Conservation (phyloP, 2,113 vertebrate genomes). For the Sturnira hondurensis region DNA sequence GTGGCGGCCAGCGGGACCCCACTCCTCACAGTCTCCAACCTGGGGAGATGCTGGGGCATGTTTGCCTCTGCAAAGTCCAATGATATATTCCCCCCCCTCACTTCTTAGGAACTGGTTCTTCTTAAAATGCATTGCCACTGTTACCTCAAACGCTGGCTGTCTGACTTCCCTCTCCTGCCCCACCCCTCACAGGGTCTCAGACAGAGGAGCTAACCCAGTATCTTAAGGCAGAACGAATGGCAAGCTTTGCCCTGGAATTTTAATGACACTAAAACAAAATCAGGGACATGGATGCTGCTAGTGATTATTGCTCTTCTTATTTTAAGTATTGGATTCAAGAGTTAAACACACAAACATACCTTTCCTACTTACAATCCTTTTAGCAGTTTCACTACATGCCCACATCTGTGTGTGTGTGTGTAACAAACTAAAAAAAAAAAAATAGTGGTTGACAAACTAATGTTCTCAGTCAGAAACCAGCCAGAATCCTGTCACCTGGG, state of each 20-base stretch:
- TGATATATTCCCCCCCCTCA: neutral
- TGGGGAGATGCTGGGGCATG: constrained; percentile 45
- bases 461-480: neutral
- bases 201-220: constrained; percentile 40
- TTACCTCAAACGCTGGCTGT: constrained; percentile 35
- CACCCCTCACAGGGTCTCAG: neutral
- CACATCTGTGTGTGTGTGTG: neutral
- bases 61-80: constrained; percentile 51
- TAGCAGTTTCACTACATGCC: neutral
- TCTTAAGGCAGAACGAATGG: neutral
- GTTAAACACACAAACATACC: neutral
- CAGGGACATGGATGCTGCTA: neutral
- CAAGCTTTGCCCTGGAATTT: constrained; percentile 42
- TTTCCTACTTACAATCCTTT: neutral
- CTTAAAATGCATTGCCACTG: constrained; percentile 55
- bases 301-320: neutral
- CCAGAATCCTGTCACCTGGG: neutral
- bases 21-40: neutral
- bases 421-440: neutral
- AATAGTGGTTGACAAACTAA: neutral
- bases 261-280: neutral
- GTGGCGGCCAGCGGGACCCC: neutral
- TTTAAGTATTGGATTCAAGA: neutral
- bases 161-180: neutral
- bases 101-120: constrained; percentile 30